Evolutionary conservation across 1,140 invertebrate species (phyloP), one percentile per base, ranked within the genome.

Genomic region (Cydia amplana): DNA sequence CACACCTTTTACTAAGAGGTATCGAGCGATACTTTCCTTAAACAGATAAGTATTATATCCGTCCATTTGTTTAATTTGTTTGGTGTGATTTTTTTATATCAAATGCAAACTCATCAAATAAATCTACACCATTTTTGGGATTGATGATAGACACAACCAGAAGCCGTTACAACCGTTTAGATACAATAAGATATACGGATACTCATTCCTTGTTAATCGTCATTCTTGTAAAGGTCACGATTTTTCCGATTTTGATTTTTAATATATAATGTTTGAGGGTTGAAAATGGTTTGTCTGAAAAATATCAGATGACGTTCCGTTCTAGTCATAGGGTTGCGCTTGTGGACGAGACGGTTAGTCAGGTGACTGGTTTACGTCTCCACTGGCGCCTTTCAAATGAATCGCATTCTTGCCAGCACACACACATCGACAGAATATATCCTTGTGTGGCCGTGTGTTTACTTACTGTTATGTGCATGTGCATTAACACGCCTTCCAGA

Each of bases 311-410:
- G 65, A 9, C 28, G 78, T 77, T 79, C 79, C 28, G 78, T 77
- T 79, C 79, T 36, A 80, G 46, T 79, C 74, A 72, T 65, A 64
- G 70, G 78, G 76, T 78, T 49, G 76, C 7, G 65, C 5, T 72
- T 36, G 51, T 64, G 20, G 74, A 65, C 82, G 82, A 83, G 83
- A 85, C 85, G 84, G 82, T 36, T 32, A 70, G 83, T 91, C 86
- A 89, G 85, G 86, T 90, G 88, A 89, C 86, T 85, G 84, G 87
- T 76, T 83, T 88, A 85, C 86, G 86, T 85, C 78, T 79, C 23
- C 51, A 76, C 81, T 83, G 86, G 87, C 87, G 89, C 86, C 86
- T 85, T 88, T 87, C 82, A 90, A 87, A 87, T 84, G 84, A 89
- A 87, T 89, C 83, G 85, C 85, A 88, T 90, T 87, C 84, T 85